phyloP scores from a whole-genome alignment of 2,113 vertebrate species.

The Salvelinus sp. region DNA sequence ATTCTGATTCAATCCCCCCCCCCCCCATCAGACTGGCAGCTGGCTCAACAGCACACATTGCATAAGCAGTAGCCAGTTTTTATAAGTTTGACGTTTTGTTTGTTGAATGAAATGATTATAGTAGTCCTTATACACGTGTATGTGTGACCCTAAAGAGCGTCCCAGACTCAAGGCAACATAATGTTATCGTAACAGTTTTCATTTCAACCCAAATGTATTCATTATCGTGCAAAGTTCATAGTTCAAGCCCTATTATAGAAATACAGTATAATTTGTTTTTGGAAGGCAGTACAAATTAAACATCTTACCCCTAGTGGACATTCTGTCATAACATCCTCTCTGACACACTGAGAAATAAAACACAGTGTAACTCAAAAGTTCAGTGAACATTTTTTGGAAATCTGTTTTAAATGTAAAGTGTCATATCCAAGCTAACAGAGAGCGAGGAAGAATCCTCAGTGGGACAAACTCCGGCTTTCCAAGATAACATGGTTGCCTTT shows the following conservation, averaged over 20 bases:
- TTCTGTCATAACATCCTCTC: background rate
- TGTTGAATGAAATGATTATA: slow-evolving; percentile 32
- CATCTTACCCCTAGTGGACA: background rate
- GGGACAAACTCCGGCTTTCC: background rate
- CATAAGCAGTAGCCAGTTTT: slow-evolving; percentile 39
- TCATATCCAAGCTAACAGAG: background rate
- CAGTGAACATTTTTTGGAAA: no score
- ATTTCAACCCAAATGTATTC: no score
- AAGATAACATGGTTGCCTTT: background rate
- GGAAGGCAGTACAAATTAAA: background rate
- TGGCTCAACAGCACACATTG: slow-evolving; percentile 37
- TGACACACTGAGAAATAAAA: background rate
- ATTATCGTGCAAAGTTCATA: no score
- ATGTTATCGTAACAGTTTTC: no score
- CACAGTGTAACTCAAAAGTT: no score
- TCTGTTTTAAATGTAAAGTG: background rate
- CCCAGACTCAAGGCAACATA: slow-evolving; percentile 28
- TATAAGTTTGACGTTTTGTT: slow-evolving; percentile 38
- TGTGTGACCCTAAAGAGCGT: slow-evolving; percentile 30
- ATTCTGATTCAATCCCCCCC: slow-evolving; percentile 25
- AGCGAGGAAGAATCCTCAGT: no score
- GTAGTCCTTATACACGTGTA: slow-evolving; percentile 37
- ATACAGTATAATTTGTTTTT: background rate
- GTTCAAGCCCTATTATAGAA: background rate
- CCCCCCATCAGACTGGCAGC: slow-evolving; percentile 11